Percentiles rank a stretch among this genome's conserved stretches.
Evolutionary conservation across 1,140 invertebrate species (phyloP).

Genomic region (Pogonus chalceus): DNA sequence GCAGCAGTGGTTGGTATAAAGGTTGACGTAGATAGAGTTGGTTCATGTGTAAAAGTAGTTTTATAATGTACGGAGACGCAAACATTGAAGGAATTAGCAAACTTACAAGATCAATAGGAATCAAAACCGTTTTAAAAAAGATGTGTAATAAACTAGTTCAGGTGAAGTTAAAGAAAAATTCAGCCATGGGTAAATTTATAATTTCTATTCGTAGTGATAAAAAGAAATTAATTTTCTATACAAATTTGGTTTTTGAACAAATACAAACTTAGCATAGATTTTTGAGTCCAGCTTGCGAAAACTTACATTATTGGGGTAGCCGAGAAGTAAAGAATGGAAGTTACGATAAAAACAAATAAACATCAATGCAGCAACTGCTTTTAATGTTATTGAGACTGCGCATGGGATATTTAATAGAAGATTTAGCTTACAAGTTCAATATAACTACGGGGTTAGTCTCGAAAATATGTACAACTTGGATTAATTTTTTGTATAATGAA

Average conservation of each 20-base stretch:
- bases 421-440: slow-evolving; percentile 15
- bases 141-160: slow-evolving; percentile 11
- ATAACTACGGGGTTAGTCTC: slow-evolving; percentile 7
- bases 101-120: background rate
- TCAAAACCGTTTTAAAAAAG: slow-evolving; percentile 12
- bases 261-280: background rate
- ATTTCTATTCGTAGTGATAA: too few species aligned
- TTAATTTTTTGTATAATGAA: slow-evolving; percentile 16
- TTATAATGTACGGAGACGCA: too few species aligned
- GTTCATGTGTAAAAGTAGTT: too few species aligned
- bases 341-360: slow-evolving; percentile 2
- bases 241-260: too few species aligned
- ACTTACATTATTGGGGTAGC: slow-evolving; percentile 7
- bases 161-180: slow-evolving; percentile 9
- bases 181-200: too few species aligned
- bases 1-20: too few species aligned
- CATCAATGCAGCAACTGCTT: slow-evolving; percentile 15
- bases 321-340: background rate
- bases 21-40: too few species aligned
- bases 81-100: too few species aligned
- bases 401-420: slow-evolving; percentile 9
- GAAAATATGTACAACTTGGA: slow-evolving; percentile 14
- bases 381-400: slow-evolving; percentile 13
- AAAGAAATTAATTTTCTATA: slow-evolving; percentile 12
- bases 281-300: background rate